Percentiles rank a stretch among this genome's conserved stretches.
These are phyloP conservation scores for Hofmannophila pseudospretella DNA, from an alignment of 2,888 invertebrate species.

Conservation along the genomic window DNA sequence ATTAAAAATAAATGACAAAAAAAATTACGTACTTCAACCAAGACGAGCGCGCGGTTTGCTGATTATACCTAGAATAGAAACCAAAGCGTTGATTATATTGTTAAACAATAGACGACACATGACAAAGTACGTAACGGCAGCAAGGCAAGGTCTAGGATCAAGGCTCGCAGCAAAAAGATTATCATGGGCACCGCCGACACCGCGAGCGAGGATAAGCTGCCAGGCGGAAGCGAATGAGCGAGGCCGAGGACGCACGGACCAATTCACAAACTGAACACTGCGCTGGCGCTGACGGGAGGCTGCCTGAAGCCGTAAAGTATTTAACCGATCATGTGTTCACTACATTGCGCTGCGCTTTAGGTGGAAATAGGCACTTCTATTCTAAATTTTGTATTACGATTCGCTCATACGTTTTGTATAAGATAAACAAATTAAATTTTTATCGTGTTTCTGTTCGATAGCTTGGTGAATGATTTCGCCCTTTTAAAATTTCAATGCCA, in stretches of 20 bases:
- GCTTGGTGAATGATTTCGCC: no score
- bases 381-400: no score
- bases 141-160: slow-evolving; percentile 65
- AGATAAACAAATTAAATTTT: no score
- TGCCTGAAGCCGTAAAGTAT: slow-evolving; percentile 7
- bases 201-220: slow-evolving; percentile 68
- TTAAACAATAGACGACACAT: slow-evolving; percentile 42
- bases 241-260: slow-evolving; percentile 70
- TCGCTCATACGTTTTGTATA: no score
- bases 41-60: slow-evolving; percentile 73
- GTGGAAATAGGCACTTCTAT: neutral
- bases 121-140: slow-evolving; percentile 13
- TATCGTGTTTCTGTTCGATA: no score
- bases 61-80: slow-evolving; percentile 77
- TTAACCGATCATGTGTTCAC: neutral
- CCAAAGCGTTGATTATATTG: slow-evolving; percentile 44
- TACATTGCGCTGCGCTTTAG: neutral
- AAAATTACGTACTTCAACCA: slow-evolving; percentile 73
- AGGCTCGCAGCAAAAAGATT: slow-evolving; percentile 66
- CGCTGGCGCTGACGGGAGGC: no score
- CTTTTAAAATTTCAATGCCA: no score
- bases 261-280: slow-evolving; percentile 61
- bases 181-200: slow-evolving; percentile 54
- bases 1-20: slow-evolving; percentile 39
- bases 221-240: slow-evolving; percentile 68